Conservation (phyloP, 2,888 invertebrate species). For the Aethes cnicana region DNA sequence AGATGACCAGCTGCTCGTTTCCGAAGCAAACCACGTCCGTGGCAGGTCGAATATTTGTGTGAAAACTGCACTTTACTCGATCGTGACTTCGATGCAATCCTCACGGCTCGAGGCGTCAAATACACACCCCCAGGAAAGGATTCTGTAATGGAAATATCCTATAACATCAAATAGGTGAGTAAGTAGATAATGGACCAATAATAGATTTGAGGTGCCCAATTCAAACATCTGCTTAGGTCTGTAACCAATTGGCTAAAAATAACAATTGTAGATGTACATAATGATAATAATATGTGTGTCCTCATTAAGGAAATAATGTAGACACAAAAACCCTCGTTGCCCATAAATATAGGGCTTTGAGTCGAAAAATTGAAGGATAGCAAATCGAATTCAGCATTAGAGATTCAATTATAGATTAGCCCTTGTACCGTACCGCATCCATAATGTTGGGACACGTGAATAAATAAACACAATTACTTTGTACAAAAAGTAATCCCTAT, state of each 20-base stretch:
- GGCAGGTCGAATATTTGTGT: conserved; percentile 26
- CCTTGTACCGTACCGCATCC: conserved; percentile 72
- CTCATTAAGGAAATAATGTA: conserved; percentile 30
- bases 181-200: no score
- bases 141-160: no score
- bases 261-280: background rate
- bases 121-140: background rate
- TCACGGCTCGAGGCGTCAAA: conserved; percentile 14
- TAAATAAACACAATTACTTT: conserved; percentile 80
- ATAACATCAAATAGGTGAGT: no score
- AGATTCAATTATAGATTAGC: conserved; percentile 82
- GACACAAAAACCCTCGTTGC: conserved; percentile 38
- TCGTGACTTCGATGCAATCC: conserved; percentile 24
- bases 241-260: no score
- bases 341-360: conserved; percentile 46
- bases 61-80: conserved; percentile 26
- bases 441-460: conserved; percentile 76
- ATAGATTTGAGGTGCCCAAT: no score
- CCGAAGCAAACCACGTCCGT: conserved; percentile 17
- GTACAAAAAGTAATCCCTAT: conserved; percentile 76
- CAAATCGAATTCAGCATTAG: conserved; percentile 60
- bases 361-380: conserved; percentile 67
- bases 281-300: conserved; percentile 4
- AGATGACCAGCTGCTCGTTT: conserved; percentile 16
- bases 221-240: no score